phyloP scores from a whole-genome alignment of 1,140 invertebrate genomes.

The Belonocnema kinseyi region DNA sequence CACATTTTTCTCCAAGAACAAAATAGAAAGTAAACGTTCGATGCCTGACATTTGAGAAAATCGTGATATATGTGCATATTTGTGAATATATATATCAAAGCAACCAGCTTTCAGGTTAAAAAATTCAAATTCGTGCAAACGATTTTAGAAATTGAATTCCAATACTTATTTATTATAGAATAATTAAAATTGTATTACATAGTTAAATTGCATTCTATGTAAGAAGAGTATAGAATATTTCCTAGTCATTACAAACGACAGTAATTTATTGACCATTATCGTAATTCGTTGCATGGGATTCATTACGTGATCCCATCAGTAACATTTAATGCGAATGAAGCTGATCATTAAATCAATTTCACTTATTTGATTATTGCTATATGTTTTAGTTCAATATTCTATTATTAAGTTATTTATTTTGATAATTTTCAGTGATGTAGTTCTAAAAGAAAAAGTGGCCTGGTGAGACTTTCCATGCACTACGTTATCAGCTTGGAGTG shows the following conservation, averaged over 20 bases:
- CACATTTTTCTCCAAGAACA: constrained; percentile 1
- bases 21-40: constrained; percentile 19
- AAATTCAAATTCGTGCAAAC: no score
- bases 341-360: constrained; percentile 1
- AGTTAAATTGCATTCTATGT: neutral
- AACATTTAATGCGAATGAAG: neutral
- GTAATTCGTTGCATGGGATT: neutral
- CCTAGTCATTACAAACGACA: neutral
- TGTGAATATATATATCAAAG: neutral
- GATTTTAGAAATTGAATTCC: no score
- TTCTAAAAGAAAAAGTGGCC: no score
- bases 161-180: no score
- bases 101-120: no score
- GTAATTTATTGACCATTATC: constrained; percentile 27
- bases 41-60: constrained; percentile 27
- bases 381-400: no score
- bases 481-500: no score
- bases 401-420: no score
- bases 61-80: neutral
- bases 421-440: no score
- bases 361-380: no score
- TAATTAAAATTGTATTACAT: no score
- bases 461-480: no score
- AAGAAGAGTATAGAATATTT: neutral
- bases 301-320: constrained; percentile 3